Base-by-base conservation (phyloP, 2,113 vertebrate genomes). In the Nothobranchius furzeri region DNA sequence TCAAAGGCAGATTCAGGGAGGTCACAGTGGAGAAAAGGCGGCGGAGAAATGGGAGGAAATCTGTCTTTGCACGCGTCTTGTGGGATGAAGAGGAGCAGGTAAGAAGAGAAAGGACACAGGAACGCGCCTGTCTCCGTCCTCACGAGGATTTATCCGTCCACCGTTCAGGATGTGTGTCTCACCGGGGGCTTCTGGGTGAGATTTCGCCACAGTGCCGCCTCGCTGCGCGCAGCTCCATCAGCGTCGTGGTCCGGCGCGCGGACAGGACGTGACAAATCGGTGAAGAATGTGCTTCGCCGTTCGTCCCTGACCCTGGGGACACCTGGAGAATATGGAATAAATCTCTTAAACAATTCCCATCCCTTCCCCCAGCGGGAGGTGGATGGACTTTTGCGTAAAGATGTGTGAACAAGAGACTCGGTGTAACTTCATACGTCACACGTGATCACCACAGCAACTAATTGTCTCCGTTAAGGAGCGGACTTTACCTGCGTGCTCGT, bases 1-100 rank as follows among this genome's bases (percentile, higher is more conserved):
- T 87, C 71, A 82, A 76, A 83, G 79, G 5, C 63, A 48, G 61
- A 83, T 71, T 67, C 52, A 42, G 77, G 70, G 71, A 73, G 79
- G 70, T 78, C 84, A 79, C 73, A 64, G 69, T 52, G 82, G 82
- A 74, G 76, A 61, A 71, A 36, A 76, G 40, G 60, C 24, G 37
- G 49, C 42, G 52, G 20, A 66, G 60, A 12, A 60, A 60, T 6
- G 60, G 30, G 56, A 62, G 50, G 51, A 68, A 46, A 61, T 63
- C 68, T 36, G 35, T 48, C 59, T 81, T 68, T 74, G 58, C 73
- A 75, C 70, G 66, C 79, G 63, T 43, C 47, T 7, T 53, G 6
- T 51, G 59, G 37, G 59, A 58, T 7, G 60, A 52, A 9, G 70
- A 12, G 65, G 52, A 51, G 45, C 37, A 30, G 67, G 24, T 15